Base-by-base conservation (phyloP, 2,888 invertebrate genomes). In the Oeneis ivallda region DNA sequence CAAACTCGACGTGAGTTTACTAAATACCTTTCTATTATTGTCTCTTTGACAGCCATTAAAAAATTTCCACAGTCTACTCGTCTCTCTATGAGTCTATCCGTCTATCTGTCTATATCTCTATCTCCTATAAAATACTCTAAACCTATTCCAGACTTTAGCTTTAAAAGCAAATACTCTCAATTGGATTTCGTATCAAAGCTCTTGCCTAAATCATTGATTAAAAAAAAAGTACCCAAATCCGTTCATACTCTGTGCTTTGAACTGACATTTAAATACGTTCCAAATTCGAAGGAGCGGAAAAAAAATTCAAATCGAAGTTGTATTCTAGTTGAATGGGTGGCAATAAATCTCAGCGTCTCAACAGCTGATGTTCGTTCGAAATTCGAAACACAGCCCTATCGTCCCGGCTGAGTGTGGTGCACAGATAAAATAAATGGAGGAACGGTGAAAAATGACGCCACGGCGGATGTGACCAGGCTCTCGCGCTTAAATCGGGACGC, bases 361-460 rank as follows among this genome's bases (percentile, higher is more conserved):
- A 82, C 88, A 87, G 89, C 87, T 88, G 88, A 90, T 87, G 85
- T 85, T 83, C 79, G 85, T 85, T 83, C 79, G 83, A 82, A 83
- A 85, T 86, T 83, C 85, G 86, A 87, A 88, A 71, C 71, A 69
- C 67, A 70, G 75, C 82, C 85, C 83, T 86, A 84, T 85, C 83
- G 82, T 77, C 75, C 77, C 77, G 83, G 80, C 84, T 81, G 83
- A 82, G 89, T 90, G 90, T 80, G 87, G 84, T 83, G 87, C 85
- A 79, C 87, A 88, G 91, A 92, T 92, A 92, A 92, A 90, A 91
- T 89, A 90, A 90, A 91, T 90, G 91, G 89, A 85, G 87, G 81
- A 84, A 79, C 84, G 76, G 86, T 92, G 91, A 91, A 91, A 92
- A 91, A 92, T 91, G 91, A 90, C 87, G 89, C 85, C 19, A 41